A percentile compares a stretch with the other conserved stretches of the same genome.
These are phyloP conservation scores for Tetrao urogallus DNA, from an alignment of 2,113 vertebrate genomes.

Conservation along the genomic window DNA sequence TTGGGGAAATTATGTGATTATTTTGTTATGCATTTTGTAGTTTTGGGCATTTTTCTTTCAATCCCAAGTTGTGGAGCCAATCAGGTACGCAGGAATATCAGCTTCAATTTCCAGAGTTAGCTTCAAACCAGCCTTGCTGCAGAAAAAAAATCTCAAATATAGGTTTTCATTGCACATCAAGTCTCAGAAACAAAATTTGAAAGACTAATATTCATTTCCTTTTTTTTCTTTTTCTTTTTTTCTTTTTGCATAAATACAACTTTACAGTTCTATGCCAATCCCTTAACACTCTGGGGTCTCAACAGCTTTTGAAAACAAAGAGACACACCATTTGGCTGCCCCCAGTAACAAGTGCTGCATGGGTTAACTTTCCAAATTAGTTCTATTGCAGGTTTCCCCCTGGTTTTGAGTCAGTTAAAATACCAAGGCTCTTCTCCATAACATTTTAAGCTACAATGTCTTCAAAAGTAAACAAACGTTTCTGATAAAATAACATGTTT, in stretches of 20 bases:
- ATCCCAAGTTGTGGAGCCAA: neutral
- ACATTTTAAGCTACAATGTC: conserved; percentile 18
- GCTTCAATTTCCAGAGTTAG: neutral
- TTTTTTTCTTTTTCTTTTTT: neutral
- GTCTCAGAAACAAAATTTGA: neutral
- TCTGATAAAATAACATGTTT: conserved; percentile 14
- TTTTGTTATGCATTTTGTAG: conserved; percentile 1
- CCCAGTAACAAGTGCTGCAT: neutral
- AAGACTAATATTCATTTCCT: neutral
- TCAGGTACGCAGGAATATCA: neutral
- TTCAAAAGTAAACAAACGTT: conserved; percentile 38
- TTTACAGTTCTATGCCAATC: neutral
- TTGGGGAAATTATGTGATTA: conserved; percentile 25
- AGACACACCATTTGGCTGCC: neutral
- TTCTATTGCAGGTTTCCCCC: neutral
- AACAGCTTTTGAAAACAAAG: neutral
- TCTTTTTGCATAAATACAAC: neutral
- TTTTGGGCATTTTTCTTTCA: neutral
- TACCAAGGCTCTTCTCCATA: neutral
- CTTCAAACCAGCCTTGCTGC: neutral
- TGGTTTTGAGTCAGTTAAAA: conserved; percentile 35
- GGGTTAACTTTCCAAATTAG: neutral
- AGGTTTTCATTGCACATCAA: neutral
- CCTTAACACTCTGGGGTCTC: neutral
- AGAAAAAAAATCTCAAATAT: neutral